Evolutionary conservation across 2,797 vertebrate species (phyloP).

Genomic region (Galago senegalensis): DNA sequence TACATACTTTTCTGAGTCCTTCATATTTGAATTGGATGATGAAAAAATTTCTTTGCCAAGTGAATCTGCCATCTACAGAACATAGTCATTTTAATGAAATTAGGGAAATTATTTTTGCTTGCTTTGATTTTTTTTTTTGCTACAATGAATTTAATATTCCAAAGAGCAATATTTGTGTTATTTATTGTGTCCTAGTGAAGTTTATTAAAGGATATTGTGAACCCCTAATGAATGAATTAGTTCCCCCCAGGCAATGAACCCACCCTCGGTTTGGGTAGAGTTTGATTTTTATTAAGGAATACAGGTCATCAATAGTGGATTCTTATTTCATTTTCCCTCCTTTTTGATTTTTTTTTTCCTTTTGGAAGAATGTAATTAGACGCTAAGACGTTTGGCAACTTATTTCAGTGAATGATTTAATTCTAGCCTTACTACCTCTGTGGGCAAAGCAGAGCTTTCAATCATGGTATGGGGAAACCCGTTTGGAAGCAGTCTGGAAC

Average conservation of each 20-base stretch:
- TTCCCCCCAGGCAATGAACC: not conserved
- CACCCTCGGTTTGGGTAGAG: not conserved
- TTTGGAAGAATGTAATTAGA: not conserved
- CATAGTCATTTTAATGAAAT: conserved; percentile 38
- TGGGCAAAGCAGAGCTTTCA: not conserved
- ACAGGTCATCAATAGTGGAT: not conserved
- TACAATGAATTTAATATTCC: conserved; percentile 23
- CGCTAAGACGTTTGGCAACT: conserved; percentile 42
- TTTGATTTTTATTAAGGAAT: not conserved
- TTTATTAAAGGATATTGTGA: conserved; percentile 33
- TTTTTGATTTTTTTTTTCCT: not conserved
- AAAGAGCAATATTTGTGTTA: not conserved
- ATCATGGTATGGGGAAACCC: not conserved
- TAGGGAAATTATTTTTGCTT: not conserved
- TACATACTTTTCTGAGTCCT: not conserved
- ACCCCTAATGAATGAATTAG: not conserved
- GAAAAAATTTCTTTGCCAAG: not conserved
- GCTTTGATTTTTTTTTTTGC: not conserved
- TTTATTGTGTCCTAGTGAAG: not conserved
- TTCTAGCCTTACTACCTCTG: not conserved
- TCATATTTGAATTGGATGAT: not conserved
- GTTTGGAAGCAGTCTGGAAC: not conserved
- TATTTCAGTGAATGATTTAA: conserved; percentile 38
- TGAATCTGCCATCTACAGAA: not conserved
- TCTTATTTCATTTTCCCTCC: conserved; percentile 53